A percentile compares a stretch with the other conserved stretches of the same genome.
Conservation (phyloP, 2,797 vertebrate species). For the Neolamprologus multifasciatus region DNA sequence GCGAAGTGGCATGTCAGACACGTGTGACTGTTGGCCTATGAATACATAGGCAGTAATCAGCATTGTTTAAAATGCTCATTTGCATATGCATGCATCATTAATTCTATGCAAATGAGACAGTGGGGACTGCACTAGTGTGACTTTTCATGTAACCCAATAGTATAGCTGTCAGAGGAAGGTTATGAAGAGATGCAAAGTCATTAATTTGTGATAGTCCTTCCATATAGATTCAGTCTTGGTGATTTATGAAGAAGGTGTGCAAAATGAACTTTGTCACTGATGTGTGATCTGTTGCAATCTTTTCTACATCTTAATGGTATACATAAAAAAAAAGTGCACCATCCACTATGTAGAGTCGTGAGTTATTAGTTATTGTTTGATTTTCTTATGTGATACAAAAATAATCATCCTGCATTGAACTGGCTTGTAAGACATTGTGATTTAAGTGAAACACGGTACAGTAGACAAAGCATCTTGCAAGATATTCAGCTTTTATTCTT, state of each 20-base stretch:
- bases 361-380: not conserved
- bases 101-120: constrained; percentile 76
- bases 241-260: constrained; percentile 50
- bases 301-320: not conserved
- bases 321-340: not conserved
- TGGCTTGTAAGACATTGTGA: constrained; percentile 7
- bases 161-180: constrained; percentile 74
- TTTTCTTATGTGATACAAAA: constrained; percentile 4
- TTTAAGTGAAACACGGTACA: not conserved
- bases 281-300: not conserved
- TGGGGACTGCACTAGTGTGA: constrained; percentile 49
- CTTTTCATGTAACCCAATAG: constrained; percentile 71
- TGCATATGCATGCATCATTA: constrained; percentile 80
- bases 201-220: constrained; percentile 51
- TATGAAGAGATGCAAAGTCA: constrained; percentile 62
- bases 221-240: constrained; percentile 38
- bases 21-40: constrained; percentile 76
- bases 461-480: not conserved
- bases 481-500: not conserved
- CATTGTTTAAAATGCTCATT: constrained; percentile 78
- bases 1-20: constrained; percentile 75
- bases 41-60: constrained; percentile 79
- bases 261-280: constrained; percentile 34
- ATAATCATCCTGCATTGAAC: not conserved
- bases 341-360: not conserved